Conservation (phyloP, 2,113 vertebrate species). For the Piprites chloris region DNA sequence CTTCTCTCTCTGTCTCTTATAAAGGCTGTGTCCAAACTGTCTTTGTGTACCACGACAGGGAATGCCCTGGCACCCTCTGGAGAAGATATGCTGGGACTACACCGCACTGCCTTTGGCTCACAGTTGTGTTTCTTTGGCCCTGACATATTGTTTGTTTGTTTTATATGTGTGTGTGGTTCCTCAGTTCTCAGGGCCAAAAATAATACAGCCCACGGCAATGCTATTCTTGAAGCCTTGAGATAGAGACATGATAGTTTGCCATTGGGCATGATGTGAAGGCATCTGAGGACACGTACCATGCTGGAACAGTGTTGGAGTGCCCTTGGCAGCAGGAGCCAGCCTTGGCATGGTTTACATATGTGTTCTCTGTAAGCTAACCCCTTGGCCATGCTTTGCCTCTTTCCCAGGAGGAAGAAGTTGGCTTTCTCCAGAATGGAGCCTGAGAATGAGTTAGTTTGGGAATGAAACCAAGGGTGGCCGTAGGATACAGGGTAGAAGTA, state of each 20-base stretch:
- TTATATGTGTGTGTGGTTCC: constrained; percentile 10
- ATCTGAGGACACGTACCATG: background rate
- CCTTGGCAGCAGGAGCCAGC: background rate
- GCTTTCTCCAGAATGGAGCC: background rate
- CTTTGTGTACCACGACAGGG: background rate
- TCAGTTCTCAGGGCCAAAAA: background rate
- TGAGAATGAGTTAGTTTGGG: background rate
- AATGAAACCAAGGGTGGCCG: background rate
- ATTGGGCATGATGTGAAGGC: background rate
- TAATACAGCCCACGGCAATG: constrained; percentile 27
- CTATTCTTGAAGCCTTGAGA: constrained; percentile 22
- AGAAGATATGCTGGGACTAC: background rate
- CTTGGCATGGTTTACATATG: background rate
- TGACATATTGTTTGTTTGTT: background rate
- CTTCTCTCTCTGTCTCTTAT: background rate
- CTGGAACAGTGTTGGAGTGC: background rate
- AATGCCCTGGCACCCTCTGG: background rate
- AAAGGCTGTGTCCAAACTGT: background rate
- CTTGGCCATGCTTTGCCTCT: background rate
- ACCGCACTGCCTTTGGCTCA: background rate
- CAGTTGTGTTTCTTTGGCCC: background rate
- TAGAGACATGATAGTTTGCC: background rate
- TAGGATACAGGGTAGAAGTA: background rate
- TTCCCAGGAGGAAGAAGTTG: background rate
- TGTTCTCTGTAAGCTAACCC: background rate